Evolutionary conservation across 2,888 invertebrate species (phyloP).

Genomic region (Stomorhina lunata): DNA sequence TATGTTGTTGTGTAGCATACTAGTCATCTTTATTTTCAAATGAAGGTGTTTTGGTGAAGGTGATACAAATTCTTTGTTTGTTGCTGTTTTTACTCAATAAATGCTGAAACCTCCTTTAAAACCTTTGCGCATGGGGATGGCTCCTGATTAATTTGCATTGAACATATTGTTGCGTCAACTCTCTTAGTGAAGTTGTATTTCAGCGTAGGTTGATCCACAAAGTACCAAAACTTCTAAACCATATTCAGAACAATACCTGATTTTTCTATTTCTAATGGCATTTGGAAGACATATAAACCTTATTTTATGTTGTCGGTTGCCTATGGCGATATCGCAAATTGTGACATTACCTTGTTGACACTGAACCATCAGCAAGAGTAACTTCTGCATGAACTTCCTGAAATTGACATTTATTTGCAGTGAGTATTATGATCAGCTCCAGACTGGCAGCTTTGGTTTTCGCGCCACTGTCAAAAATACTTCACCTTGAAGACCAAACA

Average conservation of each 20-base stretch:
- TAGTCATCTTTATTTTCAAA: background rate
- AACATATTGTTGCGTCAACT: background rate
- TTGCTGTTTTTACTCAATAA: slow-evolving; percentile 9
- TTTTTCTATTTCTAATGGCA: slow-evolving; percentile 15
- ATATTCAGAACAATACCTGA: slow-evolving; percentile 26
- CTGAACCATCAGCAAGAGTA: slow-evolving; percentile 25
- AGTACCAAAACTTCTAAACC: slow-evolving; percentile 30
- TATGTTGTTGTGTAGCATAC: background rate
- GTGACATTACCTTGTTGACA: slow-evolving; percentile 5
- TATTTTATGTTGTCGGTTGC: background rate
- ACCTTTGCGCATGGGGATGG: slow-evolving; percentile 19
- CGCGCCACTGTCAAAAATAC: slow-evolving; percentile 27
- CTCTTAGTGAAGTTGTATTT: background rate
- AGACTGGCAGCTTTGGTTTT: slow-evolving; percentile 29
- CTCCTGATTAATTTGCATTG: slow-evolving; percentile 21
- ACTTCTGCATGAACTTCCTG: slow-evolving; percentile 13
- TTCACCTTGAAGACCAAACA: slow-evolving; percentile 12
- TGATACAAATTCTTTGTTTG: background rate
- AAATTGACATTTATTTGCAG: slow-evolving; percentile 42
- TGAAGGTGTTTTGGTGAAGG: background rate
- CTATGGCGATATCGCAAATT: slow-evolving; percentile 3
- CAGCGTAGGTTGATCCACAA: background rate
- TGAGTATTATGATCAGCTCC: slow-evolving; percentile 23
- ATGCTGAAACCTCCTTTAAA: slow-evolving; percentile 7
- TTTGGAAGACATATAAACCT: slow-evolving; percentile 16